These are phyloP conservation scores for Leuciscus idus DNA, from an alignment of 2,113 vertebrate species.

Conservation along the genomic window DNA sequence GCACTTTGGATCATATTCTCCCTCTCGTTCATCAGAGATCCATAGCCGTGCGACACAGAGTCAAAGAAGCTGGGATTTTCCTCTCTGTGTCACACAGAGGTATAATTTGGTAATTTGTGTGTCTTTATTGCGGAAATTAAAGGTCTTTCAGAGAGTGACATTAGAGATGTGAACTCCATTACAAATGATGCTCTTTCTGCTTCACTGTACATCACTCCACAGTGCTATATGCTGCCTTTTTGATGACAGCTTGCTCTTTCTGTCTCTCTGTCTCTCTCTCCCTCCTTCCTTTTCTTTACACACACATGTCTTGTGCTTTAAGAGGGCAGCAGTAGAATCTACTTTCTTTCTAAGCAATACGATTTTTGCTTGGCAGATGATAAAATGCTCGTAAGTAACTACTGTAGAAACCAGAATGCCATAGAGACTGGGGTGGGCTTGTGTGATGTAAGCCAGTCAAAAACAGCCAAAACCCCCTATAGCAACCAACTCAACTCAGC, in stretches of 20 bases:
- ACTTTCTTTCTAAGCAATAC: not conserved
- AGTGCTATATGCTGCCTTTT: slow-evolving; percentile 27
- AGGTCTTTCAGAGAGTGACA: slow-evolving; percentile 33
- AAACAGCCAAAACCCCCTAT: not conserved
- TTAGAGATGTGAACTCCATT: slow-evolving; percentile 35
- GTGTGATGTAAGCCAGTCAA: not conserved
- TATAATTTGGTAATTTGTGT: slow-evolving; percentile 49
- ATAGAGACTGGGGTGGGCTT: not conserved
- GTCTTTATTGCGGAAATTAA: slow-evolving; percentile 37
- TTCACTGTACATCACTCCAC: slow-evolving; percentile 17
- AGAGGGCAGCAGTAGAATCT: slow-evolving; percentile 12
- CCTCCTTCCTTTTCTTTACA: slow-evolving; percentile 28
- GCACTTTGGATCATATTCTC: slow-evolving; percentile 39
- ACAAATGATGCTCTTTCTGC: slow-evolving; percentile 12
- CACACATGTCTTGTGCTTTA: slow-evolving; percentile 27
- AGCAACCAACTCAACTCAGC: too few species aligned
- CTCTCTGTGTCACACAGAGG: slow-evolving; percentile 27
- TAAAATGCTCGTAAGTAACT: too few species aligned
- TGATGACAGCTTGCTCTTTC: slow-evolving; percentile 36
- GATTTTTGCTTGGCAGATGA: not conserved
- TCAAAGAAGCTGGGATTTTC: slow-evolving; percentile 39
- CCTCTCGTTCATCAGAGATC: slow-evolving; percentile 28
- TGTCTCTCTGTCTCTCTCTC: slow-evolving; percentile 13
- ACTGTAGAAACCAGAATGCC: not conserved
- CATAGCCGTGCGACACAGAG: slow-evolving; percentile 13